These are phyloP conservation scores for Poeciliopsis paucimaculata DNA, from an alignment of 2,797 vertebrate species.

Conservation along the genomic window DNA sequence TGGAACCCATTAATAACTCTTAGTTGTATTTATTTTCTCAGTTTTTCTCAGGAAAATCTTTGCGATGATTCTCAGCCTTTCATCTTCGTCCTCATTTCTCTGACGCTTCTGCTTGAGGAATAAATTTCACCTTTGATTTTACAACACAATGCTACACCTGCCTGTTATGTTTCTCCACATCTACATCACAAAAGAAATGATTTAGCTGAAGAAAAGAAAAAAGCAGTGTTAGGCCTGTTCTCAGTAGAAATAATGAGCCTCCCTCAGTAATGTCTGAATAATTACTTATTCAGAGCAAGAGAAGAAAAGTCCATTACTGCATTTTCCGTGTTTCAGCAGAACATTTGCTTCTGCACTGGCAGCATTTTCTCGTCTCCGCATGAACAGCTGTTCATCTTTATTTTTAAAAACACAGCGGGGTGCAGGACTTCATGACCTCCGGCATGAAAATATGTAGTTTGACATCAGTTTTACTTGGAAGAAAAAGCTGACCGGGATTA, in stretches of 20 bases:
- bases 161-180: slow-evolving; percentile 10
- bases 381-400: slow-evolving; percentile 12
- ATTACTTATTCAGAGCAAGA: slow-evolving; percentile 29
- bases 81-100: slow-evolving; percentile 8
- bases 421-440: slow-evolving; percentile 3
- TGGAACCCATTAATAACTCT: background rate
- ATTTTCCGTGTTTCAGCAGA: slow-evolving; percentile 21
- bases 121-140: slow-evolving; percentile 8
- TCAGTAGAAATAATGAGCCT: slow-evolving; percentile 22
- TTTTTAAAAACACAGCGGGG: background rate
- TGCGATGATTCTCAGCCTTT: slow-evolving; percentile 11
- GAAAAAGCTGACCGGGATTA: slow-evolving; percentile 41
- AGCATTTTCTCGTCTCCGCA: background rate
- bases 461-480: background rate
- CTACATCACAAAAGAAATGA: background rate
- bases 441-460: background rate
- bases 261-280: slow-evolving; percentile 26
- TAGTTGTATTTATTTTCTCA: slow-evolving; percentile 17
- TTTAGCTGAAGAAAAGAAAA: slow-evolving; percentile 10
- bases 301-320: background rate
- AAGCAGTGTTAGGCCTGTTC: slow-evolving; percentile 7
- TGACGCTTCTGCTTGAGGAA: slow-evolving; percentile 14
- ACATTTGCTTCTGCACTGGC: slow-evolving; percentile 19
- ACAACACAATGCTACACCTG: background rate
- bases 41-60: slow-evolving; percentile 11